A percentile compares a stretch with the other conserved stretches of the same genome.
These are phyloP conservation scores for Toxostoma redivivum DNA, from an alignment of 2,113 vertebrate species.

Conservation along the genomic window DNA sequence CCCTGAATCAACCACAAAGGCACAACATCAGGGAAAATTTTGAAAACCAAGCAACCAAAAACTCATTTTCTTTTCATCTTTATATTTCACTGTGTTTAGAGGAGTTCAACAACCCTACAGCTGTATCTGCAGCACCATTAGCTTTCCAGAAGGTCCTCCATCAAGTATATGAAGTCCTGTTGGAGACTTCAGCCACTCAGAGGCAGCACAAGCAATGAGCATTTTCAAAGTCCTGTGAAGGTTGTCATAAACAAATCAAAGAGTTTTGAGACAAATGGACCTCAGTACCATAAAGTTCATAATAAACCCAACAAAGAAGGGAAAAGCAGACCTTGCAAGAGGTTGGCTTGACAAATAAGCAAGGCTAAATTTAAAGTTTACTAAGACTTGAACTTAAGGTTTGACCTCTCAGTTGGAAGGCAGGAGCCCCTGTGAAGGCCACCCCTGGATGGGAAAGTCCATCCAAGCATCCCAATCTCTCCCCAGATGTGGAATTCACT, in stretches of 20 bases:
- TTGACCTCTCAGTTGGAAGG: background rate
- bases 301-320: background rate
- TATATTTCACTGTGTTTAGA: background rate
- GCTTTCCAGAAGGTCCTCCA: background rate
- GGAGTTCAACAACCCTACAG: background rate
- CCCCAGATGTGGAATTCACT: background rate
- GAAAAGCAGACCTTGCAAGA: background rate
- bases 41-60: background rate
- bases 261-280: background rate
- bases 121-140: background rate
- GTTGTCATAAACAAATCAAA: background rate
- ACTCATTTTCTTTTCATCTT: background rate
- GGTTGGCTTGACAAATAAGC: background rate
- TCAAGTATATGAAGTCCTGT: background rate
- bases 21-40: background rate
- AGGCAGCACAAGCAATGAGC: background rate
- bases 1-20: background rate
- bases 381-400: background rate
- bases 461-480: background rate
- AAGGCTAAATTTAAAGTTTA: background rate
- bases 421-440: background rate
- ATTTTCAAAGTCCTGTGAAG: background rate
- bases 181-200: background rate
- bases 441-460: background rate
- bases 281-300: fast-evolving